Evolutionary conservation across 2,888 invertebrate species (phyloP), one percentile per base, ranked within the genome.

Genomic region (Troilus luridus): DNA sequence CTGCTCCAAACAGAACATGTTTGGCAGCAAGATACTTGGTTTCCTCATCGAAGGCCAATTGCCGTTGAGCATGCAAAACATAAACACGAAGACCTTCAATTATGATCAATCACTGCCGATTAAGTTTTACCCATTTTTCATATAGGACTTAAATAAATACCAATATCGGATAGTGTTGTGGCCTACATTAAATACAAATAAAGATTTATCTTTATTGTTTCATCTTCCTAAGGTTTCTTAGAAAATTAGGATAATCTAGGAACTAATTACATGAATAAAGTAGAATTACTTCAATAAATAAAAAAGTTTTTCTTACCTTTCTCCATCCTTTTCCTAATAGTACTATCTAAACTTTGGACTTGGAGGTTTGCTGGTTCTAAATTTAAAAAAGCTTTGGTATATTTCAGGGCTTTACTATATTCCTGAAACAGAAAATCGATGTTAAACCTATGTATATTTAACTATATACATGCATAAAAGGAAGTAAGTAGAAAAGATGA

Each of bases 351-450:
- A 92, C 96, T 95, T 92, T 96, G 94, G 0, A 98, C 98, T 95
- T 99, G 99, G 93, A 97, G 97, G 94, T 99, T 99, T 85, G 96
- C 96, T 0, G 97, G 97, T 94, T 98, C 98, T 88, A 98, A 96
- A 94, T 96, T 96, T 10, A 97, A 95, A 94, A 98, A 97, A 21
- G 96, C 95, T 94, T 97, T 96, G 60, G 98, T 96, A 94, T 97
- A 98, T 91, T 97, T 96, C 92, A 98, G 94, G 0, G 98, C 98
- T 93, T 96, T 96, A 91, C 96, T 95, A 94, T 98, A 99, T 94
- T 98, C 97, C 96, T 96, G 93, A 14, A 94, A 93, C 41, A 88
- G n/a, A 67, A 85, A 72, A 91, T 24, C n/a, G 3, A 67, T 12
- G 67, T 24, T 77, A 41, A 41, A 77, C 11, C 3, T 14, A n/a